These are phyloP conservation scores for Tiliqua scincoides DNA, from an alignment of 2,113 vertebrate genomes.

Conservation along the genomic window DNA sequence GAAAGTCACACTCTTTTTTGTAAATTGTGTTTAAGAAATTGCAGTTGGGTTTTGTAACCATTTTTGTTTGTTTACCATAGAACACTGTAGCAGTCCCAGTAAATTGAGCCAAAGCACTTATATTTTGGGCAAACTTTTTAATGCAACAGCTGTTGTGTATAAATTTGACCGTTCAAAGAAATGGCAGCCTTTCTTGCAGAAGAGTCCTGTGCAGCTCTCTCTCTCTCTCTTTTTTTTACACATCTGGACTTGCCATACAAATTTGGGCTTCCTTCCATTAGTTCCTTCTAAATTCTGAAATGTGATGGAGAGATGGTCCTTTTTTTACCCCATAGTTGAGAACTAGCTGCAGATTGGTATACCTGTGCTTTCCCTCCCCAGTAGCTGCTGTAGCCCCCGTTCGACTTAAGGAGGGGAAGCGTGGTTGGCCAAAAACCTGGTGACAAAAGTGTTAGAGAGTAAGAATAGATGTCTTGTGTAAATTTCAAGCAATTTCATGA, in stretches of 20 bases:
- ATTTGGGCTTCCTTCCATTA: slow-evolving; percentile 55
- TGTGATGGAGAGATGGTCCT: slow-evolving; percentile 7
- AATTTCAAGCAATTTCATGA: slow-evolving; percentile 68
- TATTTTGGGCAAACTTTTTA: background rate
- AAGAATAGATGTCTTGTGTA: slow-evolving; percentile 31
- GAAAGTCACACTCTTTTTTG: slow-evolving; percentile 37
- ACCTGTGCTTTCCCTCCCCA: slow-evolving; percentile 43
- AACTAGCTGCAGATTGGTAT: slow-evolving; percentile 47
- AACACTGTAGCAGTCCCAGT: slow-evolving; percentile 57
- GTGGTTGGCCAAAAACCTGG: slow-evolving; percentile 41
- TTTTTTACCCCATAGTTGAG: slow-evolving; percentile 34
- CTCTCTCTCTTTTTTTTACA: too few species aligned
- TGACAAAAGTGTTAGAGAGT: slow-evolving; percentile 30
- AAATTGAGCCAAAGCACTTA: slow-evolving; percentile 54
- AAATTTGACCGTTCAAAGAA: background rate
- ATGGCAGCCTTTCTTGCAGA: background rate
- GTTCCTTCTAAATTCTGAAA: slow-evolving; percentile 54
- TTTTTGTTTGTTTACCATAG: slow-evolving; percentile 59
- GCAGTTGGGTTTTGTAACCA: slow-evolving; percentile 68
- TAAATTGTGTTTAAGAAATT: slow-evolving; percentile 61
- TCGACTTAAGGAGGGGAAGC: slow-evolving; percentile 47
- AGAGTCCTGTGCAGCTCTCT: slow-evolving; percentile 32
- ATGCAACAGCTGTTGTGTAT: background rate
- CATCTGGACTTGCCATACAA: slow-evolving; percentile 58
- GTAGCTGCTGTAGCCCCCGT: background rate